These are phyloP conservation scores for Podiceps cristatus DNA, from an alignment of 2,113 vertebrate genomes.

Conservation along the genomic window DNA sequence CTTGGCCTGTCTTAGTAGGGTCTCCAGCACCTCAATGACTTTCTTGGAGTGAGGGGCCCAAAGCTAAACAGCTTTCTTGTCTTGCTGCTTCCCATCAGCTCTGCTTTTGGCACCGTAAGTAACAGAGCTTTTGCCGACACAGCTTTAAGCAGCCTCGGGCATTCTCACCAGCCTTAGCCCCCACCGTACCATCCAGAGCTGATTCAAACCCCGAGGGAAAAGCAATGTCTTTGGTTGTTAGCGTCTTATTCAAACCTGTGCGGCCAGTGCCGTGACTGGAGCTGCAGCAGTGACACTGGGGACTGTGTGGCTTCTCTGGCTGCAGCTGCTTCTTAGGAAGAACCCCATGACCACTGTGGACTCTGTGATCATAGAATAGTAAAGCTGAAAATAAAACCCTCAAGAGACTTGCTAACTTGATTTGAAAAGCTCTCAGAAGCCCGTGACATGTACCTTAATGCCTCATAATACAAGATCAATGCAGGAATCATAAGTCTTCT, in stretches of 20 bases:
- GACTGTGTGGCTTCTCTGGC: rapidly evolving
- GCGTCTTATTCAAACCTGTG: rapidly evolving
- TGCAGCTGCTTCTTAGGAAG: not conserved
- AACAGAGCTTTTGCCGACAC: not conserved
- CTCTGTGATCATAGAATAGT: rapidly evolving
- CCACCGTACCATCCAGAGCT: rapidly evolving
- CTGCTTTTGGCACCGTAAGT: rapidly evolving
- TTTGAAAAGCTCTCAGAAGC: not conserved
- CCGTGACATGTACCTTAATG: too few relatives aligned
- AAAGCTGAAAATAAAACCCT: not conserved
- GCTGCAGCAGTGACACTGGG: not conserved
- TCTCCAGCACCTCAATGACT: too few relatives aligned
- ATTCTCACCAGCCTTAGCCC: rapidly evolving
- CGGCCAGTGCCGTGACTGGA: rapidly evolving
- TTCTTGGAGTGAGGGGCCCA: too few relatives aligned
- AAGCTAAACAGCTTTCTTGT: not conserved
- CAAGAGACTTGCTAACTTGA: not conserved
- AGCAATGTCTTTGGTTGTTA: rapidly evolving
- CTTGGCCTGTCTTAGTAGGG: rapidly evolving
- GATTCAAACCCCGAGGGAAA: not conserved
- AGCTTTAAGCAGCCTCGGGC: rapidly evolving
- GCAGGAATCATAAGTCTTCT: not conserved
- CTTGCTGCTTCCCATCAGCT: too few relatives aligned
- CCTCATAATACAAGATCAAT: not conserved
- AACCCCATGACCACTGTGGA: rapidly evolving